Evolutionary conservation across 2,888 invertebrate species (phyloP).

Genomic region (Emesis furor): DNA sequence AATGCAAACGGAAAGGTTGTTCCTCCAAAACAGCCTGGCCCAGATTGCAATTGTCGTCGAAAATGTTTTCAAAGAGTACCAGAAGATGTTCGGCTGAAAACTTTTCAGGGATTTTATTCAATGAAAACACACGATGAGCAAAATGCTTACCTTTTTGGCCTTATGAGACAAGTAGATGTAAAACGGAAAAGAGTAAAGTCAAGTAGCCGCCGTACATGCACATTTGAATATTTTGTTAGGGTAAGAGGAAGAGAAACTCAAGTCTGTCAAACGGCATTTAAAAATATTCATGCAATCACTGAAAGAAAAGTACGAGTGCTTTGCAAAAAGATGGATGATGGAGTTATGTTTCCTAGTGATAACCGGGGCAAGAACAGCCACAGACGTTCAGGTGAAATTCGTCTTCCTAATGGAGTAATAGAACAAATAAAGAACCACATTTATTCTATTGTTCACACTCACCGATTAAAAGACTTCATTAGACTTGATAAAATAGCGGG

Average conservation of each 20-base stretch:
- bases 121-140: constrained; percentile 92
- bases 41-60: constrained; percentile 91
- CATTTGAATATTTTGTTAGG: constrained; percentile 91
- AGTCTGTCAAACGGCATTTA: constrained; percentile 92
- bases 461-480: constrained; percentile 90
- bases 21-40: constrained; percentile 90
- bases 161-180: constrained; percentile 92
- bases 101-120: constrained; percentile 91
- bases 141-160: constrained; percentile 92
- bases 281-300: constrained; percentile 92
- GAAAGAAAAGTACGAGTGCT: constrained; percentile 91
- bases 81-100: constrained; percentile 88
- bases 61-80: constrained; percentile 90
- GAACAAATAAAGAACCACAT: constrained; percentile 91
- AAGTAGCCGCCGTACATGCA: constrained; percentile 90
- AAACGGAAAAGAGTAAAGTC: constrained; percentile 91
- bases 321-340: constrained; percentile 92
- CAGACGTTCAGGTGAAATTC: constrained; percentile 88
- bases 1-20: constrained; percentile 92
- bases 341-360: constrained; percentile 92
- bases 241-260: constrained; percentile 91
- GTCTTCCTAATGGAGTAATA: constrained; percentile 88
- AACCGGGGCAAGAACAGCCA: constrained; percentile 91
- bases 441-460: constrained; percentile 90
- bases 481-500: constrained; percentile 91